Evolutionary conservation across 2,888 invertebrate species (phyloP).

Genomic region (Netelia virgata): DNA sequence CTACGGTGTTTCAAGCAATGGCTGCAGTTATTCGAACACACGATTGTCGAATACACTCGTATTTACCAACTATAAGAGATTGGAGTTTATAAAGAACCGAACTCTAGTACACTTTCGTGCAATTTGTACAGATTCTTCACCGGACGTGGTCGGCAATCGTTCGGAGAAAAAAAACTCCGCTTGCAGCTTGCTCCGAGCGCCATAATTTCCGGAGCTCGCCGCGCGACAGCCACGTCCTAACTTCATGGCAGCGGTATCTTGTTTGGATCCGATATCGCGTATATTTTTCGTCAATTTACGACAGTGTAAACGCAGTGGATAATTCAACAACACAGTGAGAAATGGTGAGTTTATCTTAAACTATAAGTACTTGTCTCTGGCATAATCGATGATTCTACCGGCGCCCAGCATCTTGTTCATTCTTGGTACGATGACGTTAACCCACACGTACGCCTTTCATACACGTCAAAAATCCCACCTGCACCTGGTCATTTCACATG

Average conservation of each 20-base stretch:
- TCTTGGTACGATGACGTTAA: constrained; percentile 55
- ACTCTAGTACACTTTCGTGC: no score
- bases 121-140: no score
- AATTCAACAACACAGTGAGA: constrained; percentile 62
- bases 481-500: constrained; percentile 14
- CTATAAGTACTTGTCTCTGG: not conserved
- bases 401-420: constrained; percentile 31
- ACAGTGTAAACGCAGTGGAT: constrained; percentile 54
- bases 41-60: no score
- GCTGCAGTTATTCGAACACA: no score
- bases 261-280: constrained; percentile 70
- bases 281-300: constrained; percentile 52
- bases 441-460: constrained; percentile 50
- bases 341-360: constrained; percentile 74
- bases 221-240: constrained; percentile 79
- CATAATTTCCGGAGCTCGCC: constrained; percentile 52
- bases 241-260: constrained; percentile 78
- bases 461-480: constrained; percentile 60
- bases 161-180: no score
- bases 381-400: constrained; percentile 17
- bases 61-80: no score
- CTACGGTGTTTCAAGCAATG: no score
- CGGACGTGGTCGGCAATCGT: no score
- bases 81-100: no score
- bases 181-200: constrained; percentile 55